Evolutionary conservation across 2,797 vertebrate genomes (phyloP), one percentile per base, ranked within the genome.

Genomic region (Coccyzus lansbergi): DNA sequence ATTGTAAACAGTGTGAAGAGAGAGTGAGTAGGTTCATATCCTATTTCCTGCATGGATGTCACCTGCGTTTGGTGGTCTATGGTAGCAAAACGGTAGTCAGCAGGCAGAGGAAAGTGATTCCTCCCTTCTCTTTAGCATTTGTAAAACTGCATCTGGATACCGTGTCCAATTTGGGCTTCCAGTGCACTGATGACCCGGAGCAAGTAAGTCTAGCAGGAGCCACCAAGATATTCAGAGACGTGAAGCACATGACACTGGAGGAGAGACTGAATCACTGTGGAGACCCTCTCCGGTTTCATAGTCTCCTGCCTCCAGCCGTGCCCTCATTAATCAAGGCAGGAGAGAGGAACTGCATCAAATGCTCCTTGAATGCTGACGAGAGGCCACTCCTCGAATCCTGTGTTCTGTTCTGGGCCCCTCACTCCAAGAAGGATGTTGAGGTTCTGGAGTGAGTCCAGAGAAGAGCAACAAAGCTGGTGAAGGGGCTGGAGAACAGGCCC

Each of bases 241-340:
- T 40, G 29, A 17, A 59, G 29, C 38, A 38, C 13, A 12, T 28
- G 49, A 8, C 3, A 2, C 26, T 33, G 10, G 26, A 53, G 22
- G 4, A 60, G 22, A 68, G 8, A 7, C 31, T 85, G 68, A 67
- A 42, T 46, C 46, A 21, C 46, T 22, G 20, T 46, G 46, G 46
- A 21, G 44, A 22, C 19, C 38, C 15, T 24, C 78, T 25, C 46
- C 18, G 7, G 26, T 6, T 38, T 24, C 34, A 19, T 3, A 7
- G 26, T 6, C 38, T 24, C 34, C 19, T 3, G 19, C n/a, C 62
- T 55, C 12, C 55, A 19, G 4, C 3, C 28, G 3, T 13, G 28
- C 3, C 34, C 52, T n/a, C 1, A 1, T 16, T 19, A 15, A 33
- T 8, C 34, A 25, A 5, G 3, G 46, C 5, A 2, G 5, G 49